Base-by-base conservation (phyloP, 2,888 invertebrate genomes). In the Adelphocoris suturalis region DNA sequence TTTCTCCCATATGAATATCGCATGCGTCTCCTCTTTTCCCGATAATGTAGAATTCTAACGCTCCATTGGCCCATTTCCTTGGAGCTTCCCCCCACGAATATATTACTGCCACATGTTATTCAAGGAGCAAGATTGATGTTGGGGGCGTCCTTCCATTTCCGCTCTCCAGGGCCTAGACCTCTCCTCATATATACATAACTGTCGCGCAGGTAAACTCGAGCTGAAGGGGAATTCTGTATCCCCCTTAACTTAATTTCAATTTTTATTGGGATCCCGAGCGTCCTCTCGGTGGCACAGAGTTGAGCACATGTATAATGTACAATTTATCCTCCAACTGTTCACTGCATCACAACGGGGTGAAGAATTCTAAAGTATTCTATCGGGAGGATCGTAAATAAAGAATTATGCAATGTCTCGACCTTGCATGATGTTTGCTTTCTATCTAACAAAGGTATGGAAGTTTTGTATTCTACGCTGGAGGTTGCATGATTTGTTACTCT, bases 51-150 rank as follows among this genome's bases (percentile, higher is more conserved):
- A 86, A 86, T 86, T 86, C 86, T 86, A 86, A 86, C 86, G 86
- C 86, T 86, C 86, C 86, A 86, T 86, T 86, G 75, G 86, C 86
- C 86, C 75, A 75, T 86, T 47, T 68, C 86, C 68, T 47, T 47
- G 61, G 55, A 11, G 85, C 28, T 85, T 28, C 57, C 61, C 3
- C 86, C 37, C 47, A 19, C 14, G 86, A 86, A 86, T 86, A 86
- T 86, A 86, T 86, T 86, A 86, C 86, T 86, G 85, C 86, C 86
- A 75, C 86, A 86, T 86, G 86, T 86, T 86, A 86, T 86, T 86
- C 86, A 86, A 37, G 75, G 86, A 75, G 37, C 52, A 86, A 86
- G 86, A 86, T 86, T 86, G 86, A 86, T 86, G 86, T 82, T 82
- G 82, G 52, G 82, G 7, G 12, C 52, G 48, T 27, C 82, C 82